Base-by-base conservation (phyloP, 2,797 vertebrate species). In the Valencia hispanica region DNA sequence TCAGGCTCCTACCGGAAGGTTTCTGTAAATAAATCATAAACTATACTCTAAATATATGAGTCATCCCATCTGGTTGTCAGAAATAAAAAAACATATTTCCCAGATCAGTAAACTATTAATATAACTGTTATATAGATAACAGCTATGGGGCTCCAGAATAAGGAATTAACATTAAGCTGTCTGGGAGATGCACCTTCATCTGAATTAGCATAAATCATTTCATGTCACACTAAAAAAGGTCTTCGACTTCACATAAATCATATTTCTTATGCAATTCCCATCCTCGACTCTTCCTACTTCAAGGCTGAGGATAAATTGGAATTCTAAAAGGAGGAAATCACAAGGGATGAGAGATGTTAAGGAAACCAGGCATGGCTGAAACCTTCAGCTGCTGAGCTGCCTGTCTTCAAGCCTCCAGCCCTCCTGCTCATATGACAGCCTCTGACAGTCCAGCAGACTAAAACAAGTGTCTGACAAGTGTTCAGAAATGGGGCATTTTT, bases 271-370 rank as follows among this genome's bases (percentile, higher is more conserved):
- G 77, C 81, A 92, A 87, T 79, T 80, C 82, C 83, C 79, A 77
- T 83, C 69, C 77, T 51, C 30, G 3, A 36, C 70, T 72, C 72
- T 75, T 79, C 80, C 73, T 81, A 75, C 90, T 94, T 89, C 89
- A 89, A 92, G 82, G 88, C 91, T 80, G 53, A 77, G 79, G 87
- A 92, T 94, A 91, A 91, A 93, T 90, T 91, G 90, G 84, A 93
- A 90, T 94, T 91, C 82, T 87, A 80, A 88, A 90, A 87, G 84
- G 45, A 81, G 87, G 82, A 91, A 92, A 89, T 92, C 89, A 83
- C 81, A 68, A 77, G 90, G 90, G 90, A 87, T 83, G 85, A 87
- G 84, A 86, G 83, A 87, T 86, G 87, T 89, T 80, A 63, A 85
- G 76, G 79, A 85, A 90, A 88, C 41, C 83, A 74, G 88, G 90